Percentiles rank a stretch among this genome's conserved stretches.
Conservation (phyloP, 2,113 vertebrate genomes). For the Malurus cyaneus region DNA sequence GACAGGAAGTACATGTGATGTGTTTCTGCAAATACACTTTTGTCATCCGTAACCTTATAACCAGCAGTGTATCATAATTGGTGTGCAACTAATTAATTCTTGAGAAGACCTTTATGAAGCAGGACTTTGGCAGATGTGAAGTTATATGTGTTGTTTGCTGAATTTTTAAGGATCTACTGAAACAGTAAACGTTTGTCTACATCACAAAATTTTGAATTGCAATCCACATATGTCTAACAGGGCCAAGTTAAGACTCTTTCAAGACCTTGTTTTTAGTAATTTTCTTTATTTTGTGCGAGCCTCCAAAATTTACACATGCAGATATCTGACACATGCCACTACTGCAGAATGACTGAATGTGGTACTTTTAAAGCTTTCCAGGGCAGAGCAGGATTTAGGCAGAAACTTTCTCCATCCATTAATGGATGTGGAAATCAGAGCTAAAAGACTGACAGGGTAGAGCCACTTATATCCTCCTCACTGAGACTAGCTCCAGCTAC, state of each 20-base stretch:
- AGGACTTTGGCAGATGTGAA: not conserved
- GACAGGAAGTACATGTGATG: not conserved
- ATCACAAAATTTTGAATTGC: not conserved
- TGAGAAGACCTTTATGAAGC: not conserved
- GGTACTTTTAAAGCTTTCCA: not conserved
- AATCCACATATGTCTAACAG: accelerated
- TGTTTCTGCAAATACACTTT: not conserved
- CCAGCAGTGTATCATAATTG: not conserved
- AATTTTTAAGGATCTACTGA: not conserved
- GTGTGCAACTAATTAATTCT: not conserved
- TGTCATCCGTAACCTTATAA: not conserved
- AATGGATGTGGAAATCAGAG: not conserved
- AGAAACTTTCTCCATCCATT: not conserved
- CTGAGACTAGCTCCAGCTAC: not conserved
- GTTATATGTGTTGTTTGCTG: not conserved
- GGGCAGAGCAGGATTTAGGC: not conserved
- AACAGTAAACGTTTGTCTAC: not conserved
- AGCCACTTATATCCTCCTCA: not conserved
- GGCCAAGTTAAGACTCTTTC: not conserved
- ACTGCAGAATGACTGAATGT: not conserved
- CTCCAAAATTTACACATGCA: not conserved
- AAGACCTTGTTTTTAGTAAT: not conserved
- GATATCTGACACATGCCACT: not conserved
- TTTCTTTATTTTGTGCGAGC: not conserved
- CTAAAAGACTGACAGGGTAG: not conserved